Conservation (phyloP, 2,113 vertebrate species). For the Megaceryle torquata region DNA sequence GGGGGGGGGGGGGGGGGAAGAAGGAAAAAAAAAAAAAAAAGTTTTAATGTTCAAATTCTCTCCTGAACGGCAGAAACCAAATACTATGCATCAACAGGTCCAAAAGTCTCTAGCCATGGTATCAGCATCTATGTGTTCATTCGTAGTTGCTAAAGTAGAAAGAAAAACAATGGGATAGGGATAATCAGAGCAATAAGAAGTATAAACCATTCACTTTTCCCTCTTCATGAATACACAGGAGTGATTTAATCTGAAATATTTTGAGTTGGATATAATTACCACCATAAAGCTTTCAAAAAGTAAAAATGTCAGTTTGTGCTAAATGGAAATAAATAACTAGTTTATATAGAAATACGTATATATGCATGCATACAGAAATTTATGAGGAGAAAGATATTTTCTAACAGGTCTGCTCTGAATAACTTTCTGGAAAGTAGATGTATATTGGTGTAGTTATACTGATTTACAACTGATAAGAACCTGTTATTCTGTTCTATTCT, state of each 20-base stretch:
- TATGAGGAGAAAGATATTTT: neutral
- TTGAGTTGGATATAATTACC: neutral
- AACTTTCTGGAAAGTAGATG: neutral
- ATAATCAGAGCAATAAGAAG: neutral
- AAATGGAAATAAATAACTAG: constrained; percentile 24
- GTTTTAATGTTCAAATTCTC: neutral
- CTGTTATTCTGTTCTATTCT: neutral
- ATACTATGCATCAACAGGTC: rapidly evolving
- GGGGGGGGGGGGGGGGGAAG: too few relatives aligned
- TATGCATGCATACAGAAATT: neutral
- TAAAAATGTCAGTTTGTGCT: neutral
- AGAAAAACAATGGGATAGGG: neutral
- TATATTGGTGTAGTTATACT: neutral
- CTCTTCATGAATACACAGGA: neutral
- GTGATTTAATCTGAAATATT: constrained; percentile 20
- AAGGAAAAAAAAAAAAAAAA: too few relatives aligned
- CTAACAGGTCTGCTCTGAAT: neutral
- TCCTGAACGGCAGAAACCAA: neutral
- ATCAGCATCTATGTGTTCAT: neutral
- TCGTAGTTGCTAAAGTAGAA: neutral
- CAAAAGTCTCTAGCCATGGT: neutral
- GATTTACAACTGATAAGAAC: constrained; percentile 7
- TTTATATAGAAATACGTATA: neutral
- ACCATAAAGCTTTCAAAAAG: neutral
- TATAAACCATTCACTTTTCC: neutral